Conservation (phyloP, 2,888 invertebrate species). For the Mythimna pallens region DNA sequence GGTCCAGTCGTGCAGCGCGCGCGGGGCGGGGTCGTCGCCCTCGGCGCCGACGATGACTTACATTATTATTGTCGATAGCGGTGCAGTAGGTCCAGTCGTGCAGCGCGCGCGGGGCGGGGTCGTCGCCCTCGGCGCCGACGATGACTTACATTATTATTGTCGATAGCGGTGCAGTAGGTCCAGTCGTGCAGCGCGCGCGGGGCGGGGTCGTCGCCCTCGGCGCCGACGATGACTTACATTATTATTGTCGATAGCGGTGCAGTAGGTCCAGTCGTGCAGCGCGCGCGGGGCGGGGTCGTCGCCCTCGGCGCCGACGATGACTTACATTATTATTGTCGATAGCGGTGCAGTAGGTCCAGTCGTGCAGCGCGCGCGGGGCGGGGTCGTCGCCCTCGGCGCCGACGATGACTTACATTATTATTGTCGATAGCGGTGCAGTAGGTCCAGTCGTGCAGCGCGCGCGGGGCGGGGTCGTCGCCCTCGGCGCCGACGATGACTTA, state of each 20-base stretch:
- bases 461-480: too few species aligned
- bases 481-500: neutral
- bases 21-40: slow-evolving; percentile 74
- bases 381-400: too few species aligned
- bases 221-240: neutral
- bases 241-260: slow-evolving; percentile 74
- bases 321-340: slow-evolving; percentile 65
- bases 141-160: slow-evolving; percentile 55
- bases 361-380: slow-evolving; percentile 79
- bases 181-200: slow-evolving; percentile 81
- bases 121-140: too few species aligned
- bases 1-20: slow-evolving; percentile 81
- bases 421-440: slow-evolving; percentile 78
- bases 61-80: slow-evolving; percentile 68
- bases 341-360: slow-evolving; percentile 81
- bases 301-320: too few species aligned
- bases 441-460: slow-evolving; percentile 81
- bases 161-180: slow-evolving; percentile 79
- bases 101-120: slow-evolving; percentile 78
- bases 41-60: slow-evolving; percentile 79
- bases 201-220: too few species aligned
- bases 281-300: too few species aligned
- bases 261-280: slow-evolving; percentile 82
- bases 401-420: neutral
- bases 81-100: slow-evolving; percentile 83